Conservation (phyloP, 2,888 invertebrate species). For the Orthosia gothica region DNA sequence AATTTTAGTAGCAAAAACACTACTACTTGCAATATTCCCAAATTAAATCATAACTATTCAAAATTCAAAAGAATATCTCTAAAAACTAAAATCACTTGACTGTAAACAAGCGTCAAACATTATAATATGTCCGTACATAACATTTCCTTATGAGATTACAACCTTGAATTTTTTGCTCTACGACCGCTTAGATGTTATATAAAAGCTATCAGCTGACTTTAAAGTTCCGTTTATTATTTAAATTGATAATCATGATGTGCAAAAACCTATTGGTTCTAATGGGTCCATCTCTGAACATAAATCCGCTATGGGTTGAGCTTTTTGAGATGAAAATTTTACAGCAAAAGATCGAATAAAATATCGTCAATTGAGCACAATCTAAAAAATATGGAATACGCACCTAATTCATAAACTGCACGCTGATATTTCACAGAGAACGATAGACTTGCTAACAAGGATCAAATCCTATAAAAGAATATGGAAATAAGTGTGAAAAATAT, state of each 20-base stretch:
- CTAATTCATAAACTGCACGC: too few relatives aligned
- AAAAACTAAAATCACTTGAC: constrained; percentile 7
- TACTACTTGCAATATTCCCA: neutral
- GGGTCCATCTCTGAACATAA: too few relatives aligned
- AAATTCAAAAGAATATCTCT: constrained; percentile 7
- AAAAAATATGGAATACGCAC: too few relatives aligned
- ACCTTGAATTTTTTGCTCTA: constrained; percentile 49
- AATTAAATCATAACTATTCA: too few relatives aligned
- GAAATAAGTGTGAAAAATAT: neutral
- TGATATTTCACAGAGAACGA: too few relatives aligned
- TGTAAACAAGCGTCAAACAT: constrained; percentile 12
- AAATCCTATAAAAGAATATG: neutral
- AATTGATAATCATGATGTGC: neutral
- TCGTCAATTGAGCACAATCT: too few relatives aligned
- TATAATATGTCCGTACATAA: neutral
- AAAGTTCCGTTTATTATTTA: constrained; percentile 1
- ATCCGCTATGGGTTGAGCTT: too few relatives aligned
- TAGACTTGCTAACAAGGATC: neutral
- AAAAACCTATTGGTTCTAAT: too few relatives aligned
- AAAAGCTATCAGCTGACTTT: constrained; percentile 30
- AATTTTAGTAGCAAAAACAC: neutral
- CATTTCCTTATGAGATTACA: constrained; percentile 51
- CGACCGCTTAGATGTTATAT: constrained; percentile 2
- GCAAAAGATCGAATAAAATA: too few relatives aligned
- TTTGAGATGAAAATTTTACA: too few relatives aligned